Conservation (phyloP, 2,797 vertebrate species). For the Ateles fusciceps region DNA sequence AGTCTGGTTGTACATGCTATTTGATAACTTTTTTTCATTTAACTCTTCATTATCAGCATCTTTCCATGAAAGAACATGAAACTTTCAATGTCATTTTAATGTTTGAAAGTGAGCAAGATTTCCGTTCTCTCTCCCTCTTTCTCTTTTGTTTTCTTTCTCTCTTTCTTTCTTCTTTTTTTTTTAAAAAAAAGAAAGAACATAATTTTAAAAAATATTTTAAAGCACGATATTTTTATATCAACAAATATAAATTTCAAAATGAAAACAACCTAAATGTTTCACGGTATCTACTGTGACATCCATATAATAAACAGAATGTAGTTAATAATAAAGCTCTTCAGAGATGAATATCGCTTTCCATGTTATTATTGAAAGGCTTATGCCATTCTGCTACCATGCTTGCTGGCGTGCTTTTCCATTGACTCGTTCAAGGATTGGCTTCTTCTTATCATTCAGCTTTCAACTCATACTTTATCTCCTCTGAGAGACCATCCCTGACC, state of each 20-base stretch:
- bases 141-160: no score
- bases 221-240: not conserved
- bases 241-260: not conserved
- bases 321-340: not conserved
- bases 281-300: not conserved
- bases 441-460: not conserved
- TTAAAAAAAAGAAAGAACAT: not conserved
- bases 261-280: not conserved
- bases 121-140: no score
- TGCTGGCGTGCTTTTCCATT: not conserved
- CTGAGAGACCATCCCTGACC: not conserved
- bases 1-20: not conserved
- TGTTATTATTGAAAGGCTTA: not conserved
- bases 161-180: no score
- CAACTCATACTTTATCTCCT: not conserved
- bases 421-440: not conserved
- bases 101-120: not conserved
- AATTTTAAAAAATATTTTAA: not conserved
- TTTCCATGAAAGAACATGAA: not conserved
- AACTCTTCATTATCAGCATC: not conserved
- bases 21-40: not conserved
- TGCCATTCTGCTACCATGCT: accelerated
- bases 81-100: not conserved
- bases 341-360: not conserved
- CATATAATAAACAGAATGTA: no score